Conservation (phyloP, 53 echinoderm and acorn worm species). For the Actinopyga echinites region DNA sequence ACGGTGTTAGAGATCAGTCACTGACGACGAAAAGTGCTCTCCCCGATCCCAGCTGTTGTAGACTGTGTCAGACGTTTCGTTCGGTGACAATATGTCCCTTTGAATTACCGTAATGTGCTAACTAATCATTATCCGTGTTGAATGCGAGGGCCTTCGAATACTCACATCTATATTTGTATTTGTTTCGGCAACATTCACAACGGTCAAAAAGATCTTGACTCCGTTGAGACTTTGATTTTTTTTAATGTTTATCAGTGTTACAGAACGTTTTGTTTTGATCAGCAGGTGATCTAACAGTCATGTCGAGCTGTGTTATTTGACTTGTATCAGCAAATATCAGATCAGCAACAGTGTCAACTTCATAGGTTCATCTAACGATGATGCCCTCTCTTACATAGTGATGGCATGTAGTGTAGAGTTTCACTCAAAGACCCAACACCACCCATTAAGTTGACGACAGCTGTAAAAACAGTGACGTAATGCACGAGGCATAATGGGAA, state of each 20-base stretch:
- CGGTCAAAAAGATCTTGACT: no score
- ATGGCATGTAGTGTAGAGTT: constrained; percentile 5
- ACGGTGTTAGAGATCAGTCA: not conserved
- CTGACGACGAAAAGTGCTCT: not conserved
- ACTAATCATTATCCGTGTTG: not conserved
- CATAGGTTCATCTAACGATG: no score
- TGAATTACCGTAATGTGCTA: constrained; percentile 11
- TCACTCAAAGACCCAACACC: not conserved
- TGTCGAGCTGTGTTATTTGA: no score
- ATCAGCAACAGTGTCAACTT: no score
- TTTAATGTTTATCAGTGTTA: no score
- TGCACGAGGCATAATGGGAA: not conserved
- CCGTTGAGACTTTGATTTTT: no score
- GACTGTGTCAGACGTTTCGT: not conserved
- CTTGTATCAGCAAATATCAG: no score
- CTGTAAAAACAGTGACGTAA: constrained; percentile 24
- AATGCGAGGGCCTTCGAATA: no score
- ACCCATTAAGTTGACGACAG: constrained; percentile 7
- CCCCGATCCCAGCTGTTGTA: constrained; percentile 15
- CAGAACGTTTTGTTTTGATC: no score
- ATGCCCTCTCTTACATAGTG: not conserved
- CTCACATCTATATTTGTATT: no score
- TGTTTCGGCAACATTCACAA: no score
- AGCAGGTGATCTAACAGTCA: no score
- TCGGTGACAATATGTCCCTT: not conserved